Conservation (phyloP, 2,113 vertebrate species). For the Psittacara wagleri region DNA sequence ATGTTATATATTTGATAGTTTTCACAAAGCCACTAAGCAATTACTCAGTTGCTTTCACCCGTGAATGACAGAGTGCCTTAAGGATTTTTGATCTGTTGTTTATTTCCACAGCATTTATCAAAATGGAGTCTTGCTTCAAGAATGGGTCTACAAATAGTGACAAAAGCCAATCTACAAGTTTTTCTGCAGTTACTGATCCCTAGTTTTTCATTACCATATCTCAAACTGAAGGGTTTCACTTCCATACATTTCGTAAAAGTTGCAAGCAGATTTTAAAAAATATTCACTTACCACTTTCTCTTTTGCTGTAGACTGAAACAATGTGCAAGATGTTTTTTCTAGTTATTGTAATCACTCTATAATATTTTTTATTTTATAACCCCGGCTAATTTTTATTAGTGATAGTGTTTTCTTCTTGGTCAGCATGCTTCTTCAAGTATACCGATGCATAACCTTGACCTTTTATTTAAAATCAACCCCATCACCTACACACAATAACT, state of each 20-base stretch:
- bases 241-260: neutral
- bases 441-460: neutral
- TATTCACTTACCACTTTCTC: neutral
- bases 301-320: neutral
- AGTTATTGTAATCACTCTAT: neutral
- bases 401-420: neutral
- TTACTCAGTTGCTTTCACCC: neutral
- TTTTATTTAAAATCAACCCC: neutral
- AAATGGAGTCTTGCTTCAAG: neutral
- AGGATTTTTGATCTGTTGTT: neutral
- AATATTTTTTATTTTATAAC: neutral
- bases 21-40: neutral
- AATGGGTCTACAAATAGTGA: neutral
- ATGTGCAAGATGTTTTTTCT: neutral
- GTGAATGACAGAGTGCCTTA: neutral
- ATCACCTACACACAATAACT: neutral
- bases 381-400: neutral
- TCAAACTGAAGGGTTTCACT: neutral
- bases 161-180: neutral
- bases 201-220: neutral
- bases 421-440: neutral
- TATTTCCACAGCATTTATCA: neutral
- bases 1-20: neutral
- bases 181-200: neutral
- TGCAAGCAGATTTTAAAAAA: neutral